Conservation (phyloP, 1,140 invertebrate species). For the Ceratina calcarata region DNA sequence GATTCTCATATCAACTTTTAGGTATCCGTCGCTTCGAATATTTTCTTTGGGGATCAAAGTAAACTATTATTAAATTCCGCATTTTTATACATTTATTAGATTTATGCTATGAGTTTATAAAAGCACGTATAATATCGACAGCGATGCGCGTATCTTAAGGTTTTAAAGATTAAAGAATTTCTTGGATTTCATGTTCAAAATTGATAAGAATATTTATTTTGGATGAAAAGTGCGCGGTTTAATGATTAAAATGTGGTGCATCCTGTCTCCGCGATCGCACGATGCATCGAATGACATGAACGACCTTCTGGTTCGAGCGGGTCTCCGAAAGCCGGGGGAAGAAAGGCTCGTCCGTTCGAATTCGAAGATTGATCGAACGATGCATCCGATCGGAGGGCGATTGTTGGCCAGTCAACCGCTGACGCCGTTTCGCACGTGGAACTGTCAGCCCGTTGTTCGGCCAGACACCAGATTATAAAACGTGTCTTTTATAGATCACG, state of each 20-base stretch:
- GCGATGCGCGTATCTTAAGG: no score
- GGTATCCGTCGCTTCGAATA: no score
- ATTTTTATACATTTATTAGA: no score
- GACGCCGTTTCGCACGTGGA: constrained; percentile 35
- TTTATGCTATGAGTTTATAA: no score
- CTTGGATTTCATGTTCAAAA: not conserved
- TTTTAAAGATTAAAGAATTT: not conserved
- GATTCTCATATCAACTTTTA: no score
- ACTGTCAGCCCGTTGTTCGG: constrained; percentile 49
- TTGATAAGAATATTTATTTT: not conserved
- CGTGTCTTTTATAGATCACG: constrained; percentile 43
- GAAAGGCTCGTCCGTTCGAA: constrained; percentile 12
- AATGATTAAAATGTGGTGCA: not conserved
- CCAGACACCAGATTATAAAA: constrained; percentile 45
- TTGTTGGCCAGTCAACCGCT: constrained; percentile 45
- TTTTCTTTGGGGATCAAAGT: no score
- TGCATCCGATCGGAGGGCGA: constrained; percentile 22
- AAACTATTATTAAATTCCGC: no score
- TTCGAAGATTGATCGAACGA: constrained; percentile 30
- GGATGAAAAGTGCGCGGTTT: not conserved
- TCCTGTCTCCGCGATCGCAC: no score
- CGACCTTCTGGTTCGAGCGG: constrained; percentile 45
- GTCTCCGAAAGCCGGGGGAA: constrained; percentile 23
- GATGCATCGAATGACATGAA: constrained; percentile 45
- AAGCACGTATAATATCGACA: no score